Conservation (phyloP, 2,888 invertebrate species). For the Adineta ricciae region DNA sequence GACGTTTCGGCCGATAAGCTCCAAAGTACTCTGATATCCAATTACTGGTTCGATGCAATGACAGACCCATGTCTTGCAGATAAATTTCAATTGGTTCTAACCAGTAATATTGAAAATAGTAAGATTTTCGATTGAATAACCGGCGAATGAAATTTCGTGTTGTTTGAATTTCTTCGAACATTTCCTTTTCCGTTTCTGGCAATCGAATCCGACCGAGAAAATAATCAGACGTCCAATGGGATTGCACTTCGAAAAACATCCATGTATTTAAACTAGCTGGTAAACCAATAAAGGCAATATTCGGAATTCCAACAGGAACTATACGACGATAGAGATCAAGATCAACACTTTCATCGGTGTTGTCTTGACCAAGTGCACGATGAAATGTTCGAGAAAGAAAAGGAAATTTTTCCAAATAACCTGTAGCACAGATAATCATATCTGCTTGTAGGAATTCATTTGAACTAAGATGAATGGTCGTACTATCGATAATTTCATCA, state of each 20-base stretch:
- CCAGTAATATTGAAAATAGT: background rate
- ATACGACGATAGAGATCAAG: background rate
- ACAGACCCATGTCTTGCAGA: background rate
- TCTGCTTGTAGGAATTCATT: background rate
- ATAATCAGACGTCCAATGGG: background rate
- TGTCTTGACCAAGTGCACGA: too few species aligned
- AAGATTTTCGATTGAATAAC: background rate
- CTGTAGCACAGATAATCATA: background rate
- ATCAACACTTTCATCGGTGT: background rate
- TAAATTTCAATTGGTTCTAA: background rate
- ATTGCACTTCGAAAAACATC: background rate
- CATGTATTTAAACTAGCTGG: background rate
- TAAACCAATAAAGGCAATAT: background rate
- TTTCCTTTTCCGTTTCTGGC: background rate
- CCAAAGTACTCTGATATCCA: background rate
- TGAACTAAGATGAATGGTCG: background rate
- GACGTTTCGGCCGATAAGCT: too few species aligned
- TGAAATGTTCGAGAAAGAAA: too few species aligned
- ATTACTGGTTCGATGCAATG: background rate
- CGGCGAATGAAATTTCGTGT: background rate
- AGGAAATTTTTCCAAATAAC: background rate
- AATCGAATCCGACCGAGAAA: background rate
- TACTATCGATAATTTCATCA: background rate
- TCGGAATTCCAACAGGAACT: background rate
- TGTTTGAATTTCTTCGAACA: background rate